phyloP scores from a whole-genome alignment of 2,888 invertebrate species.

The Tetranychus truncatus region DNA sequence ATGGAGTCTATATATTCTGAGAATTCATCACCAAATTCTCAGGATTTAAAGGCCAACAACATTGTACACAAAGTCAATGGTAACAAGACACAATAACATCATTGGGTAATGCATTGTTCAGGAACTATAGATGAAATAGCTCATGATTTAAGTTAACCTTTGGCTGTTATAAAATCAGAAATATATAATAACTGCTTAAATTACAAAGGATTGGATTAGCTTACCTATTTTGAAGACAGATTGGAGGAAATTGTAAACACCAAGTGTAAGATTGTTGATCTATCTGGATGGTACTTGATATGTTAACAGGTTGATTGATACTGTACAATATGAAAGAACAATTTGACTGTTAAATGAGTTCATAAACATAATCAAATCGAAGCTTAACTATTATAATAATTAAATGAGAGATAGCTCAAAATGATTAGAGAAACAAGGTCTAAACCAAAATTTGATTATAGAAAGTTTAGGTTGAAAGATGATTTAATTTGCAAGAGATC shows the following conservation, averaged over 20 bases:
- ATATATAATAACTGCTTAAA: background rate
- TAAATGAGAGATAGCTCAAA: too few relatives aligned
- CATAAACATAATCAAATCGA: too few relatives aligned
- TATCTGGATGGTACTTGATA: background rate
- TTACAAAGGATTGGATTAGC: background rate
- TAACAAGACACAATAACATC: background rate
- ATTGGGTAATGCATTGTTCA: background rate
- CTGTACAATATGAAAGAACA: background rate
- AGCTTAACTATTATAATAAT: too few relatives aligned
- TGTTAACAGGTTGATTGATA: background rate
- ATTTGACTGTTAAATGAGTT: too few relatives aligned
- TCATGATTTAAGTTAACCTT: too few relatives aligned
- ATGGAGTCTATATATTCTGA: background rate
- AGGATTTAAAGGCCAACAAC: background rate
- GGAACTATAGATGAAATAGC: too few relatives aligned
- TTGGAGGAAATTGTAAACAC: slow-evolving; percentile 1
- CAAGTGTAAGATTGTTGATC: slow-evolving; percentile 1
- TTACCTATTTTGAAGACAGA: background rate
- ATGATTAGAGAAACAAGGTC: too few relatives aligned
- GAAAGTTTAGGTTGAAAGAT: too few relatives aligned
- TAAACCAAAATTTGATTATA: too few relatives aligned
- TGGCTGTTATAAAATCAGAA: background rate
- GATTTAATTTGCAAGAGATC: too few relatives aligned
- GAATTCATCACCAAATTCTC: background rate
- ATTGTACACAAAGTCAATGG: too few relatives aligned